These are phyloP conservation scores for Heliconius hermathena DNA, from an alignment of 1,140 invertebrate species.

Conservation along the genomic window DNA sequence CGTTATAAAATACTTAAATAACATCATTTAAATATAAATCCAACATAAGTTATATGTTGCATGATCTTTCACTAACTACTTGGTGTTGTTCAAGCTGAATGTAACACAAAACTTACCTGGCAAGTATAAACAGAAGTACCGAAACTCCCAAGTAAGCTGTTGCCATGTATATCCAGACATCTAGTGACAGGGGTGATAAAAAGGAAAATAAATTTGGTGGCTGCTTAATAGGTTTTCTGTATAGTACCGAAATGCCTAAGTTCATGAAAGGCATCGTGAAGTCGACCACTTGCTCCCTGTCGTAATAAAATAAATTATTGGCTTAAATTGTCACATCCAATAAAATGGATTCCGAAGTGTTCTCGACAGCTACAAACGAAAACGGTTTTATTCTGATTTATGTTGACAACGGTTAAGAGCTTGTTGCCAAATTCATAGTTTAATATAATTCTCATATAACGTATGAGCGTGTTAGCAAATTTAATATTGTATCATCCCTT, in stretches of 20 bases:
- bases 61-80: background rate
- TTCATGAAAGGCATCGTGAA: slow-evolving; percentile 99
- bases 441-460: background rate
- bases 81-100: background rate
- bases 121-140: slow-evolving; percentile 94
- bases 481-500: background rate
- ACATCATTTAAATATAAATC: background rate
- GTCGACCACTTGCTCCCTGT: slow-evolving; percentile 90
- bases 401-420: slow-evolving; percentile 18
- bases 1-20: background rate
- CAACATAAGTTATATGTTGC: background rate
- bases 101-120: slow-evolving; percentile 86
- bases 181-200: slow-evolving; percentile 94
- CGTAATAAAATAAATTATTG: slow-evolving; percentile 36
- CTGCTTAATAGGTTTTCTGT: slow-evolving; percentile 94
- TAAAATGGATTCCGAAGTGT: slow-evolving; percentile 9
- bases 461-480: background rate
- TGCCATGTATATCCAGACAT: slow-evolving; percentile 98
- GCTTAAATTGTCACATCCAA: slow-evolving; percentile 19
- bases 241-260: slow-evolving; percentile 95
- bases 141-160: slow-evolving; percentile 96
- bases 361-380: slow-evolving; percentile 4
- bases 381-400: slow-evolving; percentile 19
- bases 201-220: slow-evolving; percentile 96
- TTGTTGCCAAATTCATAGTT: slow-evolving; percentile 12